Percentiles rank a stretch among this genome's conserved stretches.
phyloP scores from a whole-genome alignment of 2,113 vertebrate species.

The Helogale parvula region DNA sequence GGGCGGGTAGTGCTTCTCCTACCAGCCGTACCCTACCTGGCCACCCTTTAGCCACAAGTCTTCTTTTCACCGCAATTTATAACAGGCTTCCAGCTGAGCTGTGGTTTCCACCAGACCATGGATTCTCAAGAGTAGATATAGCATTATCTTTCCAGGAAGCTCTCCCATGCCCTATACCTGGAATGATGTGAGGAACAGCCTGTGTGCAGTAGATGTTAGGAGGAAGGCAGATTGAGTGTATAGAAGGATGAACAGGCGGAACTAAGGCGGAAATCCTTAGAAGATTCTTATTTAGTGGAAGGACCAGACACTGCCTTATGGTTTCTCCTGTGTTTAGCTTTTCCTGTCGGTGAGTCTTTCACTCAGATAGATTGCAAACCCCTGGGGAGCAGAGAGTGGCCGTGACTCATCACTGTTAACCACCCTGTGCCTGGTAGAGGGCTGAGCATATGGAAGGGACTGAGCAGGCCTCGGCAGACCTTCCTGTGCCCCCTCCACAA shows the following conservation, averaged over 20 bases:
- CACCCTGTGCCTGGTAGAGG: background rate
- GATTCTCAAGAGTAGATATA: background rate
- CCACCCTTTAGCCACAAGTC: too few relatives aligned
- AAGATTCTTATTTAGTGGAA: background rate
- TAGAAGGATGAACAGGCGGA: background rate
- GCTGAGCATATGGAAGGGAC: background rate
- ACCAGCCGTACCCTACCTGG: too few relatives aligned
- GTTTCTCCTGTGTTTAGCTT: background rate
- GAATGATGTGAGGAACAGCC: background rate
- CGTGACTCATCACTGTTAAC: background rate
- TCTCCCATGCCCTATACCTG: background rate
- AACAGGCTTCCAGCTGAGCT: fast-evolving
- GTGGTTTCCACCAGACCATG: background rate
- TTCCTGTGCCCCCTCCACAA: fast-evolving
- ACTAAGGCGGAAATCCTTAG: background rate
- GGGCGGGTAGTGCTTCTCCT: background rate
- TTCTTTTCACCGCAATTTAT: fast-evolving
- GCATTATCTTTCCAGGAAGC: background rate
- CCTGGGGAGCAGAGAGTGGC: fast-evolving
- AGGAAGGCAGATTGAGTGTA: too few relatives aligned
- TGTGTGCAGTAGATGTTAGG: fast-evolving
- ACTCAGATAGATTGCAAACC: background rate
- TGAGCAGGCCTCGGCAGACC: fast-evolving
- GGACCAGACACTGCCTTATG: background rate
- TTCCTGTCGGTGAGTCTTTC: background rate